These are phyloP conservation scores for Chrysaora quinquecirrha DNA, from an alignment of 30 jellyfish, hydroid and myxozoan species.

Conservation along the genomic window DNA sequence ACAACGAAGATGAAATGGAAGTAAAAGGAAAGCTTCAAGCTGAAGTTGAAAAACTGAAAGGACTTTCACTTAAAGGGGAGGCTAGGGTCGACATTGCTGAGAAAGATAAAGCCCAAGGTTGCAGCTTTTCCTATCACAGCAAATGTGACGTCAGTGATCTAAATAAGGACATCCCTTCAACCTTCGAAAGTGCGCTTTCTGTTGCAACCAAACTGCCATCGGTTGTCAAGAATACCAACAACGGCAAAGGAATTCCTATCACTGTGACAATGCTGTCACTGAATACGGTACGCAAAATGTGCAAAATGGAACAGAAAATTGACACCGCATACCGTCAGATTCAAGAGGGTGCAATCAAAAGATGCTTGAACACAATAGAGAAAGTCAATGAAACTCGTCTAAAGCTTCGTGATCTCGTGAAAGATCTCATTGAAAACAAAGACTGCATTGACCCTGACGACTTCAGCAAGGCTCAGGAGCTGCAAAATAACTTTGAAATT, in stretches of 20 bases:
- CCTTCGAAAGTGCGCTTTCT: conserved; percentile 48
- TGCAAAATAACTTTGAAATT: conserved; percentile 44
- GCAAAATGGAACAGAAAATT: conserved; percentile 20
- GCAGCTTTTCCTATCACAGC: conserved; percentile 38
- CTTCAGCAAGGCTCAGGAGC: conserved; percentile 32
- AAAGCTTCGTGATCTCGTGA: conserved; percentile 39
- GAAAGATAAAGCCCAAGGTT: too few relatives aligned
- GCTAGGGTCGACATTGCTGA: too few relatives aligned
- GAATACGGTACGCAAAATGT: conserved; percentile 29
- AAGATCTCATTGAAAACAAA: conserved; percentile 5
- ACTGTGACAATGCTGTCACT: conserved; percentile 44
- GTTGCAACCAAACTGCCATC: conserved; percentile 47
- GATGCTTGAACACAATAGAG: conserved; percentile 46
- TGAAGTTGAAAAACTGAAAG: too few relatives aligned
- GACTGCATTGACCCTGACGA: not conserved
- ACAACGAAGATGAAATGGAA: conserved; percentile 38
- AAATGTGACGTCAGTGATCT: conserved; percentile 60
- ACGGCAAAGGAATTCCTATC: conserved; percentile 70
- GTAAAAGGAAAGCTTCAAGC: conserved; percentile 60
- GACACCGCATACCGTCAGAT: conserved; percentile 34
- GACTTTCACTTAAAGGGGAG: too few relatives aligned
- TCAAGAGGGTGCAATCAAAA: conserved; percentile 12
- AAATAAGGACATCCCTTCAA: conserved; percentile 47
- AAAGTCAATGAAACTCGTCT: conserved; percentile 26
- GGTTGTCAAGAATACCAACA: conserved; percentile 37